phyloP scores from a whole-genome alignment of 2,888 invertebrate genomes.

The Serripes groenlandicus region DNA sequence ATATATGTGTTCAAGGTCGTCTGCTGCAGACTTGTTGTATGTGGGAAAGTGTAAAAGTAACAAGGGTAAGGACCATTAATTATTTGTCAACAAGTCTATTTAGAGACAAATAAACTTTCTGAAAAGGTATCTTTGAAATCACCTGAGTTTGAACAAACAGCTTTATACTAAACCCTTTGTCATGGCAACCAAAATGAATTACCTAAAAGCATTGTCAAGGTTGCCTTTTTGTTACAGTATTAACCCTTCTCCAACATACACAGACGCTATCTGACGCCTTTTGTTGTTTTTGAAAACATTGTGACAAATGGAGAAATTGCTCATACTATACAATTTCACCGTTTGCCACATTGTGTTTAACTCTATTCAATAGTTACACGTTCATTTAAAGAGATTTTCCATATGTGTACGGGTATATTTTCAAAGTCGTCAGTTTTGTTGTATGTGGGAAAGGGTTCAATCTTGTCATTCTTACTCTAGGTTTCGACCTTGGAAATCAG shows the following conservation, averaged over 20 bases:
- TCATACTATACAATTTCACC: neutral
- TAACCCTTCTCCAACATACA: too few species aligned
- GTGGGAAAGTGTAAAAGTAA: too few species aligned
- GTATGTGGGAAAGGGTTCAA: too few species aligned
- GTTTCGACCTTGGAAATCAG: too few species aligned
- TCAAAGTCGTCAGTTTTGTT: too few species aligned
- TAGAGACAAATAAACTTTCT: conserved; percentile 15
- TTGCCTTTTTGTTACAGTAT: conserved; percentile 6
- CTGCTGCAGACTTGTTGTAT: too few species aligned
- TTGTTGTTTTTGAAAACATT: neutral
- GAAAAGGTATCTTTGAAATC: conserved; percentile 1
- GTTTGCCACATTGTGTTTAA: neutral
- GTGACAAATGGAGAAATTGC: neutral
- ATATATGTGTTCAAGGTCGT: too few species aligned
- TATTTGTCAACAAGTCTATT: conserved; percentile 26
- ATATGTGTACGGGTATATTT: too few species aligned
- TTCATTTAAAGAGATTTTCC: too few species aligned
- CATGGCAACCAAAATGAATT: conserved; percentile 15
- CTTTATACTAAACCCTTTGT: conserved; percentile 13
- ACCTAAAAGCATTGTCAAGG: neutral
- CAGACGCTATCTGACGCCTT: too few species aligned
- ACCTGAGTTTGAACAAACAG: conserved; percentile 12
- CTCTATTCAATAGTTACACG: too few species aligned
- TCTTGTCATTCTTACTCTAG: too few species aligned
- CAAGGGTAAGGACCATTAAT: conserved; percentile 17